Percentiles rank a stretch among this genome's conserved stretches.
phyloP scores from a whole-genome alignment of 2,797 vertebrate genomes.

The Gymnothorax javanicus region DNA sequence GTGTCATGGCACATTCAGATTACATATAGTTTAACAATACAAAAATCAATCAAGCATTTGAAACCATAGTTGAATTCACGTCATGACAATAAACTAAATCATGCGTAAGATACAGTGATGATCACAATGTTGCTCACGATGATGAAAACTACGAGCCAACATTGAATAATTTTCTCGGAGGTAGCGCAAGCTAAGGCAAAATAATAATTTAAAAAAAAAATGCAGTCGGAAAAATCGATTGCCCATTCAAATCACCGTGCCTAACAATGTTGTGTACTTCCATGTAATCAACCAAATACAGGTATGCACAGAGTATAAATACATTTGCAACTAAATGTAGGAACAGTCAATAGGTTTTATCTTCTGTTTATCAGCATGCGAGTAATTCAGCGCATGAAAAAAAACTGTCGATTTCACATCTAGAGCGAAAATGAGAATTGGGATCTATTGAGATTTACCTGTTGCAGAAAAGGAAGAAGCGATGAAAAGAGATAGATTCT shows the following conservation, averaged over 20 bases:
- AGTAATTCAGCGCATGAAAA: neutral
- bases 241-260: neutral
- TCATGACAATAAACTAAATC: neutral
- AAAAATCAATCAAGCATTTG: neutral
- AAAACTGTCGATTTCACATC: neutral
- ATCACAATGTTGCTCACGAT: neutral
- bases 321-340: too few relatives aligned
- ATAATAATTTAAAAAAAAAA: neutral
- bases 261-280: too few relatives aligned
- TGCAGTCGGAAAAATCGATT: neutral
- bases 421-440: too few relatives aligned
- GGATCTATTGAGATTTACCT: neutral
- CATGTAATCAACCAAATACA: too few relatives aligned
- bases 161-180: neutral
- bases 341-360: too few relatives aligned
- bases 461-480: neutral
- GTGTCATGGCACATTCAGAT: constrained; percentile 8
- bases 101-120: neutral
- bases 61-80: neutral
- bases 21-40: constrained; percentile 2
- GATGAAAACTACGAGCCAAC: neutral
- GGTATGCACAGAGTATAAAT: too few relatives aligned
- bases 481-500: neutral
- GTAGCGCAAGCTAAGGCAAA: neutral
- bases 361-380: too few relatives aligned